Evolutionary conservation across 2,797 vertebrate species (phyloP), one percentile per base, ranked within the genome.

Genomic region (Tarsius wallacei): DNA sequence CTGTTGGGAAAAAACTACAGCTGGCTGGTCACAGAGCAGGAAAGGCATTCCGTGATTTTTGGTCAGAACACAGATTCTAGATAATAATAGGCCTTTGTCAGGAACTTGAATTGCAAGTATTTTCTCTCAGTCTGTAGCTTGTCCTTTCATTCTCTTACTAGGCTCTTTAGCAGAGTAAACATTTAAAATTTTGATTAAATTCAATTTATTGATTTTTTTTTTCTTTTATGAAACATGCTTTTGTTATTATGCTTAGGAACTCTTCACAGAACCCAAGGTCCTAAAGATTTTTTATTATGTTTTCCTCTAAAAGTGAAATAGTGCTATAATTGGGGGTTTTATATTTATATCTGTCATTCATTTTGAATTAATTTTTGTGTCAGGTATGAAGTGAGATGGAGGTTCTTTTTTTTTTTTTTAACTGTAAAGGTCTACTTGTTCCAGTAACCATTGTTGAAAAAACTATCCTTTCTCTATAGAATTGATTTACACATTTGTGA

Each of bases 171-270:
- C 61, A 88, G 36, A 49, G 6, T 2, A 85, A 64, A 64, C 33
- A 66, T 70, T 86, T 87, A 21, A 28, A 76, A 90, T 74, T 77
- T 42, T 88, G 31, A 76, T 68, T 31, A 85, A 55, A 90, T 81
- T 14, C 28, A 85, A 74, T 68, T 74, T 68, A 73, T 91, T 47
- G 55, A 91, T 42, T 31, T 59, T 10, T 53, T 10, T 53, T 85
- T 66, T 78, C 33, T 83, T 84, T 66, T 31, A 5, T 51, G 26
- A 42, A 51, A 70, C 17, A 4, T 9, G 4, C 31, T 70, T 90
- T 71, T 86, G 31, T 59, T 59, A 36, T 61, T 68, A 16, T 55
- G 8, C 13, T 47, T 57, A 33, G 33, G 64, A 81, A 80, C 12
- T 21, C 26, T 70, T 80, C 64, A 47, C 21, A 31, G 21, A 22